phyloP scores from a whole-genome alignment of 2,797 vertebrate species.

The Melanotaenia boesemani region DNA sequence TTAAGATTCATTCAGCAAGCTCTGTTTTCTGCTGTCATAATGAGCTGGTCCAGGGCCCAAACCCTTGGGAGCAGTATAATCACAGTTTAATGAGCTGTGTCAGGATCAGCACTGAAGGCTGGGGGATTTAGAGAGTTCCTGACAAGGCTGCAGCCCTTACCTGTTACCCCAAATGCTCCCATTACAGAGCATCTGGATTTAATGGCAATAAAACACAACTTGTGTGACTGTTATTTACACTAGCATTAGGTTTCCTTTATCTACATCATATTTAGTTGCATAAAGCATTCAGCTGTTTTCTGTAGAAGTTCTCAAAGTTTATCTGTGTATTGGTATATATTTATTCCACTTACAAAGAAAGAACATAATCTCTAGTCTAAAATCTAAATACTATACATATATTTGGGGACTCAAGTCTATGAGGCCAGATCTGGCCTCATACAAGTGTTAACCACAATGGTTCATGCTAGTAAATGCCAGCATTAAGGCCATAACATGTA shows the following conservation, averaged over 20 bases:
- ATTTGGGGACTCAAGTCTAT: not conserved
- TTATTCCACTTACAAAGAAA: not conserved
- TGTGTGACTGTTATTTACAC: constrained; percentile 60
- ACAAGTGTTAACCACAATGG: not conserved
- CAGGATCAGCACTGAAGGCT: constrained; percentile 62
- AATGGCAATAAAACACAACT: constrained; percentile 76
- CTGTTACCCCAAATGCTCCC: constrained; percentile 77
- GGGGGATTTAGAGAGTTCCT: constrained; percentile 69
- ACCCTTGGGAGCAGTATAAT: constrained; percentile 72
- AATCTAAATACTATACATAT: too few relatives aligned
- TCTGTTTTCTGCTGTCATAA: constrained; percentile 71
- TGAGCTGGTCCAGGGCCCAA: constrained; percentile 63
- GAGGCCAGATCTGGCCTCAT: too few relatives aligned
- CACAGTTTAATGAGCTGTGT: constrained; percentile 77
- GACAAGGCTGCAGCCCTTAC: constrained; percentile 62
- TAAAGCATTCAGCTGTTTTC: constrained; percentile 25
- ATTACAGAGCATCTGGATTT: constrained; percentile 76
- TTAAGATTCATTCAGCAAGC: constrained; percentile 46
- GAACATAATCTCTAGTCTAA: not conserved
- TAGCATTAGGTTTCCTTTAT: constrained; percentile 37
- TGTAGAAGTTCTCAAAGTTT: not conserved
- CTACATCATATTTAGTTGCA: constrained; percentile 31
- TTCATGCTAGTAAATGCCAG: not conserved
- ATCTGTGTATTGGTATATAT: not conserved
- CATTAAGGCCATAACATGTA: too few relatives aligned